A percentile compares a stretch with the other conserved stretches of the same genome.
phyloP scores from a whole-genome alignment of 2,113 vertebrate species.

The Cephalopholis sonnerati region DNA sequence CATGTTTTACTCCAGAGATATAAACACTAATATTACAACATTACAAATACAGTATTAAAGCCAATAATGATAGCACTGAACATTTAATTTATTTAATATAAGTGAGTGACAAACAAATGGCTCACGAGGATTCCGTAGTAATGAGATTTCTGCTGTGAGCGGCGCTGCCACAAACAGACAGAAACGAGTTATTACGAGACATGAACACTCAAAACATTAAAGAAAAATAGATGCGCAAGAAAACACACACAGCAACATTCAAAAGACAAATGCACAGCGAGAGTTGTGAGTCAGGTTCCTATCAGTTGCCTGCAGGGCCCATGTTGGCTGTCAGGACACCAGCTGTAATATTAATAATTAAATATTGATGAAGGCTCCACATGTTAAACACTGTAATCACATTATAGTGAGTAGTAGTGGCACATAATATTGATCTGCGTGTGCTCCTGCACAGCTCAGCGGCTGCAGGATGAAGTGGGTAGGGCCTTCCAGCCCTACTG shows the following conservation, averaged over 20 bases:
- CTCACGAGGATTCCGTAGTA: constrained; percentile 43
- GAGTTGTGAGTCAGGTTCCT: constrained; percentile 48
- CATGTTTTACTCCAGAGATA: constrained; percentile 42
- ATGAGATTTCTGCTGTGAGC: constrained; percentile 47
- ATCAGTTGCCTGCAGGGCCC: constrained; percentile 57
- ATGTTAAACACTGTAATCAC: constrained; percentile 86
- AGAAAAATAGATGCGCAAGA: neutral
- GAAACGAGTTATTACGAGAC: constrained; percentile 14
- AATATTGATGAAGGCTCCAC: constrained; percentile 86
- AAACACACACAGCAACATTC: neutral
- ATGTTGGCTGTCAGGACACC: constrained; percentile 64
- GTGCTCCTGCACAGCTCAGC: constrained; percentile 59
- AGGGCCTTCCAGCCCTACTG: constrained; percentile 11
- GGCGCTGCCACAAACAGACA: neutral
- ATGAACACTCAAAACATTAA: neutral
- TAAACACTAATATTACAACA: constrained; percentile 19
- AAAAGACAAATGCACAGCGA: constrained; percentile 29
- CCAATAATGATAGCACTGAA: constrained; percentile 25
- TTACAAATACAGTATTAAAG: neutral
- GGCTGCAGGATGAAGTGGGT: constrained; percentile 18
- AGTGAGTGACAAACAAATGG: constrained; percentile 46
- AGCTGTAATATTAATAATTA: constrained; percentile 84
- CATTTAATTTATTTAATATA: constrained; percentile 55
- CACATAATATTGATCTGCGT: constrained; percentile 79
- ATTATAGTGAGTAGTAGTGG: constrained; percentile 79